Evolutionary conservation across 2,888 invertebrate species (phyloP), one percentile per base, ranked within the genome.

Genomic region (Eupithecia insigniata): DNA sequence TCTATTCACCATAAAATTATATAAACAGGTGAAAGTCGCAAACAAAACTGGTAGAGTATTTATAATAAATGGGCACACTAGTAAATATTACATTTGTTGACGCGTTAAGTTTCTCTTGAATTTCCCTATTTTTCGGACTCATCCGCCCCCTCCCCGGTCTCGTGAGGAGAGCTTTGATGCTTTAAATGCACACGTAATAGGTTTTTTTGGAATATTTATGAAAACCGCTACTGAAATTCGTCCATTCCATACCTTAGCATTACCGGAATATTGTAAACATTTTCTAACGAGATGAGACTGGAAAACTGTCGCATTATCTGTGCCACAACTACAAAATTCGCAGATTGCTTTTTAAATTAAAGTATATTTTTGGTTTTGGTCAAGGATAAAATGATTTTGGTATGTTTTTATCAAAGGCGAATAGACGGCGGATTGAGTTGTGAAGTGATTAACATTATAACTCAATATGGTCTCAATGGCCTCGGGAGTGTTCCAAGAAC

Each of bases 391-490:
- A 51, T 10, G 7, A 51, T 51, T n/a, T 51, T 28, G 32, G n/a
- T n/a, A 61, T 58, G n/a, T 61, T 32, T 60, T 18, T 30, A 18
- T 61, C 16, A 28, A 28, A 28, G 18, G 18, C 3, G 30, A 18
- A 60, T 60, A 60, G 60, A 60, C 30, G 30, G 8, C 4, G 18
- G 60, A 60, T 30, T 18, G 34, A 32, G 61, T n/a, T 62, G 30
- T 32, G n/a, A 32, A 62, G 61, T 62, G 61, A 62, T n/a, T 62
- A 62, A 55, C 55, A 55, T 55, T 55, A 55, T 55, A 55, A 60
- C 60, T 60, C 61, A 32, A 62, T 62, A 32, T 18, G 32, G 28
- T 62, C 61, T 34, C 32, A n/a, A n/a, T 32, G 32, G 61, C n/a
- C 22, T 62, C 61, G 34, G n/a, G n/a, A 22, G 10, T 62, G 61